These are phyloP conservation scores for Alosa sapidissima DNA, from an alignment of 2,797 vertebrate species.

Conservation along the genomic window DNA sequence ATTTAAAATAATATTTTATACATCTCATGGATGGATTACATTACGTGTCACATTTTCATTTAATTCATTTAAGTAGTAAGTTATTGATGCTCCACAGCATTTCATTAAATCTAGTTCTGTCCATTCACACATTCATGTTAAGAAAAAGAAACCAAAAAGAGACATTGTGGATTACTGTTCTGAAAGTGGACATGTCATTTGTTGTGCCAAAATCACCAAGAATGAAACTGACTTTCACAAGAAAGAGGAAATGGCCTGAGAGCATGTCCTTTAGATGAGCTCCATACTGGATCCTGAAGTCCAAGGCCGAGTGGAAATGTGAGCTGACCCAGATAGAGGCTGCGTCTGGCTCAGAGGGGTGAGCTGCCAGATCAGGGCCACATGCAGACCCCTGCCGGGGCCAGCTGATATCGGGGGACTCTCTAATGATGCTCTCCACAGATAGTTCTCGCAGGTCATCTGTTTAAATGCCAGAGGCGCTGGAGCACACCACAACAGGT, in stretches of 20 bases:
- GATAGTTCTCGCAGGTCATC: conserved; percentile 23
- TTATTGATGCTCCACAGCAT: too few species aligned
- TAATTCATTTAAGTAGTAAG: too few species aligned
- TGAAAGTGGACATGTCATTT: not conserved
- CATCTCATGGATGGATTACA: too few species aligned
- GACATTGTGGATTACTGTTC: not conserved
- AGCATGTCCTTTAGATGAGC: not conserved
- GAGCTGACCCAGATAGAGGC: conserved; percentile 3
- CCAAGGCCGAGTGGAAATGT: not conserved
- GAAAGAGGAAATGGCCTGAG: not conserved
- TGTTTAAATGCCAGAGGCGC: not conserved
- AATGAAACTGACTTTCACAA: not conserved
- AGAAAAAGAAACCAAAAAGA: not conserved
- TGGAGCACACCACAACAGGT: not conserved
- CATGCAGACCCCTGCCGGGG: too few species aligned
- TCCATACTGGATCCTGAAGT: not conserved
- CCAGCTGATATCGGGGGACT: not conserved
- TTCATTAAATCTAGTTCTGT: too few species aligned
- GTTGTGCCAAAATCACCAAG: not conserved
- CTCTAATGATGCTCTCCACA: conserved; percentile 37
- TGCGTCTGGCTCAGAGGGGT: not conserved
- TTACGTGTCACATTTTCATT: too few species aligned
- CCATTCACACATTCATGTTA: not conserved
- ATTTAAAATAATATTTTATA: too few species aligned
- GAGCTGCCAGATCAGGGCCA: not conserved